These are phyloP conservation scores for Pholis gunnellus DNA, from an alignment of 2,113 vertebrate species.

Conservation along the genomic window DNA sequence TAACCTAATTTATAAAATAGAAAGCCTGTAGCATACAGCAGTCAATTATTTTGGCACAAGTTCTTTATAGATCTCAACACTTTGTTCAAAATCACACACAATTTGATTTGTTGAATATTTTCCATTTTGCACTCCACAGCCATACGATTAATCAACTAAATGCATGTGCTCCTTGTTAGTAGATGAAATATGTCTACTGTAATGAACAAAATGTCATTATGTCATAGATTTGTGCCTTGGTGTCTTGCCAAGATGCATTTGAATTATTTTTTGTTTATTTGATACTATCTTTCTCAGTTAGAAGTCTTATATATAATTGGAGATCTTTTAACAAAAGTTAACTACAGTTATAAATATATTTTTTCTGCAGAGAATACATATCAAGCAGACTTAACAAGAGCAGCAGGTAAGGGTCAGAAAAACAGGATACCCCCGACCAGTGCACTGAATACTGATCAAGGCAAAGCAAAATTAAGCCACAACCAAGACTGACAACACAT, in stretches of 20 bases:
- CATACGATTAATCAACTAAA: slow-evolving; percentile 63
- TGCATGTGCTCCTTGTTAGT: slow-evolving; percentile 53
- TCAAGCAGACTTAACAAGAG: not conserved
- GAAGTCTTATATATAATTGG: not conserved
- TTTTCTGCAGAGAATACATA: not conserved
- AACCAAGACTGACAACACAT: not conserved
- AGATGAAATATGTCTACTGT: slow-evolving; percentile 48
- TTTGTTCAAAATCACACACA: slow-evolving; percentile 8
- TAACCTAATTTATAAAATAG: not conserved
- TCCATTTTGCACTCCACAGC: slow-evolving; percentile 51
- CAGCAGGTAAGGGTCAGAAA: not conserved
- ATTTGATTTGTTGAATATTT: slow-evolving; percentile 57
- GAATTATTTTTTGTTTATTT: not conserved
- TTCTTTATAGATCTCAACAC: slow-evolving; percentile 17
- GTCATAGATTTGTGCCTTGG: slow-evolving; percentile 38
- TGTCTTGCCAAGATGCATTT: slow-evolving; percentile 19
- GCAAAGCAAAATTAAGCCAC: not conserved
- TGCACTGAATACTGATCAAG: not conserved
- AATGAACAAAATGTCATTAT: slow-evolving; percentile 59
- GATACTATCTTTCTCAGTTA: not conserved
- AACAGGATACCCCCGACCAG: not conserved
- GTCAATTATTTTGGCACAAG: too few species aligned
- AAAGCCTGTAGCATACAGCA: not conserved
- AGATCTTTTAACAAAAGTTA: not conserved
- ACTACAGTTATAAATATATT: slow-evolving; percentile 7